A percentile compares a stretch with the other conserved stretches of the same genome.
phyloP scores from a whole-genome alignment of 2,888 invertebrate genomes.

The Kryphioiulus occultus region DNA sequence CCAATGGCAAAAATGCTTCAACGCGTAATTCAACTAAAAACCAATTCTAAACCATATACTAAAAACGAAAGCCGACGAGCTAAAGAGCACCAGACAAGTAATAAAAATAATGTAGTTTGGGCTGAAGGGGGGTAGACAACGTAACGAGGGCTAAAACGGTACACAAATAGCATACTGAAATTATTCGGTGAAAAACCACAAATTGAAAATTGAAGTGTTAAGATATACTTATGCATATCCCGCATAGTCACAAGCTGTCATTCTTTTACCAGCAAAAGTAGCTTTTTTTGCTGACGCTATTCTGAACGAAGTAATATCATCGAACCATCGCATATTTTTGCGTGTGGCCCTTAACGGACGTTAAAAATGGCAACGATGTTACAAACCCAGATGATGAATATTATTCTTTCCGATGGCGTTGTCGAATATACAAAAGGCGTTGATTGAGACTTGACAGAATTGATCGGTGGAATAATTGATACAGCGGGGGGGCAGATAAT shows the following conservation, averaged over 20 bases:
- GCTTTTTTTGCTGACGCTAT: not conserved
- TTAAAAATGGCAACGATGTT: not conserved
- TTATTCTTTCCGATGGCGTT: not conserved
- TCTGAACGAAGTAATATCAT: constrained; percentile 6
- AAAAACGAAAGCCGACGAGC: not conserved
- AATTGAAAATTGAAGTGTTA: not conserved
- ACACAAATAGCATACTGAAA: not conserved
- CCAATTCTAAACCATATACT: not conserved
- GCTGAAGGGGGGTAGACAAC: not conserved
- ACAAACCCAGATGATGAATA: not conserved
- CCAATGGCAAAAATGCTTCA: not conserved
- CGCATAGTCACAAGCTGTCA: not conserved
- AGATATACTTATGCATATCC: not conserved
- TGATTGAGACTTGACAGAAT: constrained; percentile 4
- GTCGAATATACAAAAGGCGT: not conserved
- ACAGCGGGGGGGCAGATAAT: not conserved
- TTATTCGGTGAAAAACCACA: not conserved
- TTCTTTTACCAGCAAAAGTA: not conserved
- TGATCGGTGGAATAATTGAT: constrained; percentile 26
- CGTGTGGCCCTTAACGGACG: not conserved
- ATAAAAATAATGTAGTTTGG: not conserved
- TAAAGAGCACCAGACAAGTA: not conserved
- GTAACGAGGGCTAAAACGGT: not conserved
- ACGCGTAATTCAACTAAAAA: not conserved
- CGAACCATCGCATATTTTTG: not conserved